Evolutionary conservation across 2,888 invertebrate genomes (phyloP).

Genomic region (Thelaira solivaga): DNA sequence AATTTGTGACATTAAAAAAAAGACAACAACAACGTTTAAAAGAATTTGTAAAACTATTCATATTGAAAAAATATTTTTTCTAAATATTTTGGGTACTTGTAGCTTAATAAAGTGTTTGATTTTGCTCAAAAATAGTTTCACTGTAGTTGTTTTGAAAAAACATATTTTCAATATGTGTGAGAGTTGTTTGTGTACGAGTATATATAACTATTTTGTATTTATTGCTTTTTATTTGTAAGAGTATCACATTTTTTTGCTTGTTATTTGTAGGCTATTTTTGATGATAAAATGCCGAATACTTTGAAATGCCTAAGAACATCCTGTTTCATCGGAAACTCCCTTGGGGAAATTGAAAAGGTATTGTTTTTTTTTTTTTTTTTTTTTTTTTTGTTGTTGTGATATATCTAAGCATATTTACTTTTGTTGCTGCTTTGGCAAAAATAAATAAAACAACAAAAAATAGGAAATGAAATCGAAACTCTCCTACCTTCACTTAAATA

Average conservation of each 20-base stretch:
- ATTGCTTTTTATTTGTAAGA: not conserved
- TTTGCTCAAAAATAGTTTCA: constrained; percentile 1
- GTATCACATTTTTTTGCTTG: constrained; percentile 13
- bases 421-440: constrained; percentile 1
- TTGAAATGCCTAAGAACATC: constrained; percentile 73
- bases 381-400: constrained; percentile 29
- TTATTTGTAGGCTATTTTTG: constrained; percentile 34
- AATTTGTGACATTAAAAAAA: too few relatives aligned
- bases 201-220: not conserved
- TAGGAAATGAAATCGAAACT: not conserved
- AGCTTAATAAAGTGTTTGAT: constrained; percentile 2
- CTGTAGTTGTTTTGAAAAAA: too few relatives aligned
- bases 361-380: constrained; percentile 4
- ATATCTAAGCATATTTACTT: too few relatives aligned
- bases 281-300: constrained; percentile 62
- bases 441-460: not conserved
- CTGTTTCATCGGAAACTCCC: constrained; percentile 76
- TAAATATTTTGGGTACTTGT: not conserved
- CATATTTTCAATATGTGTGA: too few relatives aligned
- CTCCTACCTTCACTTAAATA: not conserved
- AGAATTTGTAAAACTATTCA: constrained; percentile 5
- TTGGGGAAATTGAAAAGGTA: constrained; percentile 75
- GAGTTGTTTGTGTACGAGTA: not conserved
- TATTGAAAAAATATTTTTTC: constrained; percentile 5
- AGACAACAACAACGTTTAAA: not conserved